These are phyloP conservation scores for Laspeyria flexula DNA, from an alignment of 2,888 invertebrate species.

Conservation along the genomic window DNA sequence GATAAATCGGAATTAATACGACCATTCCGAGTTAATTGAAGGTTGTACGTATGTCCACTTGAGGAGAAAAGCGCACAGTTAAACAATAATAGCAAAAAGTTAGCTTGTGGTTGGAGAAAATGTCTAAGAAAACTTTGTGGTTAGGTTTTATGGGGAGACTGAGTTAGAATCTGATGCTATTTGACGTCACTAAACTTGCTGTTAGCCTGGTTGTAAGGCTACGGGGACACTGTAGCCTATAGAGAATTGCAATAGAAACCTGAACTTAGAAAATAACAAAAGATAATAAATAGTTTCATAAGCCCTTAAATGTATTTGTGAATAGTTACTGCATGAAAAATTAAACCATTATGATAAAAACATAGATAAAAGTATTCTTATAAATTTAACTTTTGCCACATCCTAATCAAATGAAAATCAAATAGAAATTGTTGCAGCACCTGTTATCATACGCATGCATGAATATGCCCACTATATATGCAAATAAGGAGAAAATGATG, in stretches of 20 bases:
- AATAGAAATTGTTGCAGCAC: slow-evolving; percentile 2
- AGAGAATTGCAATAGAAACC: too few relatives aligned
- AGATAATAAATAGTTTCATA: too few relatives aligned
- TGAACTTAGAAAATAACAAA: too few relatives aligned
- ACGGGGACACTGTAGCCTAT: too few relatives aligned
- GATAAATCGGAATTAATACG: slow-evolving; percentile 46
- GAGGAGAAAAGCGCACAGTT: slow-evolving; percentile 16
- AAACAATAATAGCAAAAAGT: slow-evolving; percentile 17
- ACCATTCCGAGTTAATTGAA: slow-evolving; percentile 48
- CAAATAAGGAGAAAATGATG: slow-evolving; percentile 70
- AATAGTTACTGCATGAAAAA: too few relatives aligned
- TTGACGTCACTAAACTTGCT: too few relatives aligned
- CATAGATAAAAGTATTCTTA: background rate
- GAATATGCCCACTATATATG: slow-evolving; percentile 57
- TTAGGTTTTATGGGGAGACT: background rate
- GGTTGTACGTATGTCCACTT: slow-evolving; percentile 28
- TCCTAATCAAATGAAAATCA: slow-evolving; percentile 6
- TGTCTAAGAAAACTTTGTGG: background rate
- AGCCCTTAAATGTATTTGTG: too few relatives aligned
- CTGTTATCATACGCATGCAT: slow-evolving; percentile 43
- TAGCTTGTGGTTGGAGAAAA: slow-evolving; percentile 1
- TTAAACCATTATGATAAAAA: background rate
- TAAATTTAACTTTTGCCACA: slow-evolving; percentile 6
- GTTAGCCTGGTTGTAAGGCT: too few relatives aligned
- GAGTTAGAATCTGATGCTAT: too few relatives aligned